phyloP scores from a whole-genome alignment of 2,888 invertebrate species.

The Boloria euphrosyne region DNA sequence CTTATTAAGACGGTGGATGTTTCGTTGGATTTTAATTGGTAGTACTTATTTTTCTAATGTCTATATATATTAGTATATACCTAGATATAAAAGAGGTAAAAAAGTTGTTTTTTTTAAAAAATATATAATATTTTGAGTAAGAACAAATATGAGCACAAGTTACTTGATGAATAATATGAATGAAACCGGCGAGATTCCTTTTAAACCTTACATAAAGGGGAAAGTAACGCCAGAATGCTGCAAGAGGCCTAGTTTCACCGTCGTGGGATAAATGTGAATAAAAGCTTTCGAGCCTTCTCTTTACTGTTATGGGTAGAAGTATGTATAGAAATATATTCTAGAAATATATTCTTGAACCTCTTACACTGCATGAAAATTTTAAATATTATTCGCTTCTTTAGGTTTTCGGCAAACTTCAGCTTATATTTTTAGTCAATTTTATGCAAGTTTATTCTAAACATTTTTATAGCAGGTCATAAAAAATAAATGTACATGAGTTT shows the following conservation, averaged over 20 bases:
- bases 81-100: background rate
- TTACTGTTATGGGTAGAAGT: background rate
- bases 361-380: too few relatives aligned
- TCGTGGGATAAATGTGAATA: conserved; percentile 8
- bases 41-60: too few relatives aligned
- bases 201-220: conserved; percentile 15
- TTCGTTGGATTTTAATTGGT: too few relatives aligned
- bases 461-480: too few relatives aligned
- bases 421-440: too few relatives aligned
- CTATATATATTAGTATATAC: too few relatives aligned
- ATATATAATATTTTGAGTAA: conserved; percentile 14
- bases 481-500: too few relatives aligned
- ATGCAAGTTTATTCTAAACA: too few relatives aligned
- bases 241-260: conserved; percentile 18
- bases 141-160: conserved; percentile 18
- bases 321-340: conserved; percentile 11
- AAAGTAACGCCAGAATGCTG: conserved; percentile 8
- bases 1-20: too few relatives aligned
- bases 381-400: background rate
- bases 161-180: conserved; percentile 21
- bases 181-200: conserved; percentile 14
- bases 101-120: background rate
- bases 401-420: too few relatives aligned
- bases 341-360: background rate
- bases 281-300: conserved; percentile 11